Evolutionary conservation across 2,113 vertebrate species (phyloP), one percentile per base, ranked within the genome.

Genomic region (Python bivittatus): DNA sequence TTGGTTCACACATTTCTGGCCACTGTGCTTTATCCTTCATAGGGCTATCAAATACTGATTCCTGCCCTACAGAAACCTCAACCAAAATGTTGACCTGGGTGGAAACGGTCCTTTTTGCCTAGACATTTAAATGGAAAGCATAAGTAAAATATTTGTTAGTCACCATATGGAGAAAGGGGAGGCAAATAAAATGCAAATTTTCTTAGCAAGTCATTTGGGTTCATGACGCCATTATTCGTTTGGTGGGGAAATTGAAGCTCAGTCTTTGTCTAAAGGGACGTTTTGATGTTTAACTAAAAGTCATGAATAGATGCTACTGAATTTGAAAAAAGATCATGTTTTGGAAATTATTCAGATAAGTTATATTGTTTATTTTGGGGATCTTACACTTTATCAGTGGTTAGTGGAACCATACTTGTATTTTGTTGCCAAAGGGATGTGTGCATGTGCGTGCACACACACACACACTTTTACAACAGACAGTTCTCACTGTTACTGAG

Each of bases 151-250:
- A 92, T 95, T 93, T 96, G 93, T 93, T 54, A 84, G 4, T 0
- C 0, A 91, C 61, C 72, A 93, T 83, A 92, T 13, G 83, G 33
- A 72, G 90, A 57, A 33, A 86, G 52, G 93, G 58, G 64, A 38
- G 86, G 87, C 56, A 92, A 92, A 95, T 96, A 93, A 96, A 96
- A 84, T 94, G 95, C 90, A 29, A 57, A 94, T 96, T 92, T 94
- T 96, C 42, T 94, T 33, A 52, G 68, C 95, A 95, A 53, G 79
- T 85, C 95, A 88, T 52, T 88, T 92, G 86, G 84, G 61, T 56
- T 83, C 2, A n/a, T 56, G 20, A 85, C 54, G 57, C 57, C 25
- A 52, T 86, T 95, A 92, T 25, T n/a, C 83, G 58, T 61, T 95
- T 91, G 91, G 12, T 90, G 64, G 93, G 12, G 88, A 94, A 90